Evolutionary conservation across 2,113 vertebrate species (phyloP).

Genomic region (Pomatorhinus ruficollis): DNA sequence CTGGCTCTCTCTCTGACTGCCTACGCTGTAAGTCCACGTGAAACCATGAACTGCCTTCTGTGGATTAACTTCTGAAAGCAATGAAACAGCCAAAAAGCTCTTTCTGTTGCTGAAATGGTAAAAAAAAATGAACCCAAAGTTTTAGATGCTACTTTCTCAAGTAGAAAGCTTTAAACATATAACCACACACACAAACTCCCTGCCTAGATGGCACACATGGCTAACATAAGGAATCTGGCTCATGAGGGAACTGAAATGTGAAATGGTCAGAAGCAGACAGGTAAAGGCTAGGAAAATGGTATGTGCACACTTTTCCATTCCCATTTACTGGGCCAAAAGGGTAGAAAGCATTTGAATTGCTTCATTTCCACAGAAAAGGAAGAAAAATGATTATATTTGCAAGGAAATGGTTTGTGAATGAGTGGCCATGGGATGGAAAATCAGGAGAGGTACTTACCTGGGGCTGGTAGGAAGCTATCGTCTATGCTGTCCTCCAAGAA

Average conservation of each 20-base stretch:
- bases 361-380: neutral
- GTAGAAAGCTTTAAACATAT: neutral
- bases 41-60: neutral
- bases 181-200: neutral
- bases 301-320: neutral
- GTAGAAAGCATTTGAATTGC: neutral
- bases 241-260: neutral
- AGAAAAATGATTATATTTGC: neutral
- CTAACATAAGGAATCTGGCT: neutral
- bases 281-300: neutral
- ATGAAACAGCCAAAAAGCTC: neutral
- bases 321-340: neutral
- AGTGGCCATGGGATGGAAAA: neutral
- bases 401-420: neutral
- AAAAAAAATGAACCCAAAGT: neutral
- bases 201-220: neutral
- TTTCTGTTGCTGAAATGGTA: neutral
- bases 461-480: slow-evolving; percentile 76
- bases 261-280: neutral
- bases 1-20: accelerated
- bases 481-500: slow-evolving; percentile 77
- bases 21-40: neutral
- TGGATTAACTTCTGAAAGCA: neutral
- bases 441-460: slow-evolving; percentile 73
- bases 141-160: neutral